Evolutionary conservation across 2,888 invertebrate genomes (phyloP).

Genomic region (Eupithecia dodoneata): DNA sequence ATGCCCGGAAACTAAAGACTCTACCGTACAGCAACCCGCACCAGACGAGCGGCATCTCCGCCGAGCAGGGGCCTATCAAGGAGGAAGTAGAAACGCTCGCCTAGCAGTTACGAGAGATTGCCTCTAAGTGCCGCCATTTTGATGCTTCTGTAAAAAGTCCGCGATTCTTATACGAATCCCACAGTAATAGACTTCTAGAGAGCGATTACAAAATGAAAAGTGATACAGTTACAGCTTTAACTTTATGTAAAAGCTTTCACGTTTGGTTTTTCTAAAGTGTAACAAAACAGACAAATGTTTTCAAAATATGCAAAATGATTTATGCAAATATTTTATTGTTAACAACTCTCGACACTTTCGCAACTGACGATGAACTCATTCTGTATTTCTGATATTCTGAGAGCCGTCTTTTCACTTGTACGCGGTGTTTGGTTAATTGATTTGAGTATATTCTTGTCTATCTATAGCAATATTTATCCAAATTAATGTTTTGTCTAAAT

Average conservation of each 20-base stretch:
- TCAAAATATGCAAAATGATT: conserved; percentile 53
- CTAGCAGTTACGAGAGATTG: conserved; percentile 58
- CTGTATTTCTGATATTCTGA: conserved; percentile 36
- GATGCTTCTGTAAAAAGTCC: conserved; percentile 51
- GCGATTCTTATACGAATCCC: conserved; percentile 35
- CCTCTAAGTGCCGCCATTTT: conserved; percentile 52
- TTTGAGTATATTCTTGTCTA: conserved; percentile 35
- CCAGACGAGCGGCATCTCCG: conserved; percentile 90
- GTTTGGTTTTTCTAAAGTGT: conserved; percentile 37
- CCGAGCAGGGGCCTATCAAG: conserved; percentile 92
- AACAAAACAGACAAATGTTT: conserved; percentile 45
- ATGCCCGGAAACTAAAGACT: conserved; percentile 89
- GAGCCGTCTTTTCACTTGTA: conserved; percentile 14
- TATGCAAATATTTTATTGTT: conserved; percentile 57
- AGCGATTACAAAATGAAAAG: conserved; percentile 41
- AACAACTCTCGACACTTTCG: conserved; percentile 47
- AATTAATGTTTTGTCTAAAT: conserved; percentile 71
- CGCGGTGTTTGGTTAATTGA: conserved; percentile 16
- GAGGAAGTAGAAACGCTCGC: conserved; percentile 83
- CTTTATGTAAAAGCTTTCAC: conserved; percentile 48
- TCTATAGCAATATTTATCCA: conserved; percentile 58
- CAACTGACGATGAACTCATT: conserved; percentile 41
- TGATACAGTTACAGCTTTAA: conserved; percentile 37
- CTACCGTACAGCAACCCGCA: conserved; percentile 84
- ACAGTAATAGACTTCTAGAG: conserved; percentile 27